These are phyloP conservation scores for Nycticryphes semicollaris DNA, from an alignment of 2,113 vertebrate genomes.

Conservation along the genomic window DNA sequence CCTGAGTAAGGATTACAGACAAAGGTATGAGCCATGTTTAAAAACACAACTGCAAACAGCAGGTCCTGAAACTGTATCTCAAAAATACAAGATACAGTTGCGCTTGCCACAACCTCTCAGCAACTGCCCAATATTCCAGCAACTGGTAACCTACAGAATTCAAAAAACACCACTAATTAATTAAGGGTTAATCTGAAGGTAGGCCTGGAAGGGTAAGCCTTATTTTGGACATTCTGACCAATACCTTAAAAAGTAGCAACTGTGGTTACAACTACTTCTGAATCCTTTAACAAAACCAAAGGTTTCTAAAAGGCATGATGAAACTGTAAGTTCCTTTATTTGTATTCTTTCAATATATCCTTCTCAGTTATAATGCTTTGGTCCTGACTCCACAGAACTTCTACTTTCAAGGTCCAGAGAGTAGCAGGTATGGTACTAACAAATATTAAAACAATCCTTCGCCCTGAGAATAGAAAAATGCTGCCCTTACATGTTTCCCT, in stretches of 20 bases:
- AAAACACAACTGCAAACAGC: not conserved
- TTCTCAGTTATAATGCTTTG: not conserved
- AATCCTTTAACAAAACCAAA: not conserved
- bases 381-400: not conserved
- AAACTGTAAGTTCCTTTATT: not conserved
- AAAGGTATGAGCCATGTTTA: not conserved
- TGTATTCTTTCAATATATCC: not conserved
- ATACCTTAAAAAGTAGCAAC: accelerated
- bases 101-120: not conserved
- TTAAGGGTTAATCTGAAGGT: not conserved
- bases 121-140: not conserved
- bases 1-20: not conserved
- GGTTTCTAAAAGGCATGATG: not conserved
- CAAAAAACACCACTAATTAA: not conserved
- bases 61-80: not conserved
- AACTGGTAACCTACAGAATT: not conserved
- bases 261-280: not conserved
- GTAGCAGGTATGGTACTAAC: not conserved
- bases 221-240: not conserved
- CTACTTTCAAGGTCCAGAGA: not conserved
- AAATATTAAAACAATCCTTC: not conserved
- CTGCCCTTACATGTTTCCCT: not conserved
- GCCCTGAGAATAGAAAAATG: not conserved
- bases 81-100: not conserved
- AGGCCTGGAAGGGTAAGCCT: not conserved